Evolutionary conservation across 2,797 vertebrate species (phyloP).

Genomic region (Danio jaintianensis): DNA sequence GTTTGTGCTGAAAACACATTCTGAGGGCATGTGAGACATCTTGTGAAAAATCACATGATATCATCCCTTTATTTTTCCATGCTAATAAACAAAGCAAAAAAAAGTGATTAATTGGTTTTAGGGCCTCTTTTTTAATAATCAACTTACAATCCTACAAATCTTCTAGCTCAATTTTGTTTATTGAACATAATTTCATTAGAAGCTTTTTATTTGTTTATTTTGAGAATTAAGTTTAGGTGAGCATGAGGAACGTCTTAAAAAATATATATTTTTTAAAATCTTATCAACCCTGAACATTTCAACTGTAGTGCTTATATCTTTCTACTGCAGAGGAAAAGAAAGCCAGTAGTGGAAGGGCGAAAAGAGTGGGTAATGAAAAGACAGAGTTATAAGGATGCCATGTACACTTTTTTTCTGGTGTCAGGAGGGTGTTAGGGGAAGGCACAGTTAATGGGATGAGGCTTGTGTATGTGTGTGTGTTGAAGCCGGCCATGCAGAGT

Average conservation of each 20-base stretch:
- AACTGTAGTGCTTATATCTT: not conserved
- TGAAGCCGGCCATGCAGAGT: slow-evolving; percentile 42
- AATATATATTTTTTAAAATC: not conserved
- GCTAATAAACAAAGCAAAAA: too few relatives aligned
- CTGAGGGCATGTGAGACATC: too few relatives aligned
- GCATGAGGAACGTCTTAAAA: not conserved
- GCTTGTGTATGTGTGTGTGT: slow-evolving; percentile 48
- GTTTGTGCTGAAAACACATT: too few relatives aligned
- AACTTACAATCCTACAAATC: too few relatives aligned
- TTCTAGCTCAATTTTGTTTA: too few relatives aligned
- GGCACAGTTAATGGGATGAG: slow-evolving; percentile 60
- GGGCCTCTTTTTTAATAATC: too few relatives aligned
- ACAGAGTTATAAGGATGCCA: slow-evolving; percentile 33
- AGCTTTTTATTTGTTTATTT: too few relatives aligned
- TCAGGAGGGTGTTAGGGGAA: slow-evolving; percentile 54
- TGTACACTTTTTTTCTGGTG: slow-evolving; percentile 54
- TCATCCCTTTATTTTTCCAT: too few relatives aligned
- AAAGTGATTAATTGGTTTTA: too few relatives aligned
- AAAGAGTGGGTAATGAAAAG: slow-evolving; percentile 33
- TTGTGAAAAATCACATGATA: too few relatives aligned
- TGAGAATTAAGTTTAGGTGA: not conserved
- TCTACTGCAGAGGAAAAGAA: not conserved
- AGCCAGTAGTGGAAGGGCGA: not conserved
- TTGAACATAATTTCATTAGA: too few relatives aligned
- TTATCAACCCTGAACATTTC: not conserved